Evolutionary conservation across 2,888 invertebrate genomes (phyloP).

Genomic region (Poecilus cupreus): DNA sequence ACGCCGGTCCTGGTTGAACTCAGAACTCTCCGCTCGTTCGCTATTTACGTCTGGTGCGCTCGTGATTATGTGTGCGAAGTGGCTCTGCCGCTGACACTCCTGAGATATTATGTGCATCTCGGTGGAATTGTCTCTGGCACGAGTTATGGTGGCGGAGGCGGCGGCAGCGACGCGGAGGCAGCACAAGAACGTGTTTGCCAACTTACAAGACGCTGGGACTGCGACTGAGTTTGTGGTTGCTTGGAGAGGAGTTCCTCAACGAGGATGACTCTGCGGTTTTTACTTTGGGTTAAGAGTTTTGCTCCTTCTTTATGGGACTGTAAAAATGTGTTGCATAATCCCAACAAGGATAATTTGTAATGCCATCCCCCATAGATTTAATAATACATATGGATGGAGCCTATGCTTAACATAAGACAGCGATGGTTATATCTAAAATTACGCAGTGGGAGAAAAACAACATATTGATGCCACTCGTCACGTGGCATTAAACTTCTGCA

Average conservation of each 20-base stretch:
- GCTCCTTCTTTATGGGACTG: neutral
- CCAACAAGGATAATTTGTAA: too few relatives aligned
- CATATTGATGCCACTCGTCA: too few relatives aligned
- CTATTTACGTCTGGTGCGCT: constrained; percentile 33
- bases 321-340: neutral
- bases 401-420: too few relatives aligned
- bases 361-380: too few relatives aligned
- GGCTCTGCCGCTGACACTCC: constrained; percentile 48
- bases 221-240: neutral
- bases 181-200: constrained; percentile 56
- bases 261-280: neutral
- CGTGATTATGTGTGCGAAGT: constrained; percentile 42
- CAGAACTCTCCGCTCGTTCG: neutral
- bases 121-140: constrained; percentile 56
- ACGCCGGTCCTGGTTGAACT: neutral
- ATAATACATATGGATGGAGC: too few relatives aligned
- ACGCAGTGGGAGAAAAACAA: too few relatives aligned
- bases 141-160: constrained; percentile 31
- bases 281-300: neutral
- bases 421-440: too few relatives aligned
- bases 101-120: constrained; percentile 58
- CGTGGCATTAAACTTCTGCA: too few relatives aligned
- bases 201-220: constrained; percentile 30
- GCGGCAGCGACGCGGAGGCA: too few relatives aligned
- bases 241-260: too few relatives aligned